Evolutionary conservation across 2,888 invertebrate species (phyloP).

Genomic region (Drosophila cracens): DNA sequence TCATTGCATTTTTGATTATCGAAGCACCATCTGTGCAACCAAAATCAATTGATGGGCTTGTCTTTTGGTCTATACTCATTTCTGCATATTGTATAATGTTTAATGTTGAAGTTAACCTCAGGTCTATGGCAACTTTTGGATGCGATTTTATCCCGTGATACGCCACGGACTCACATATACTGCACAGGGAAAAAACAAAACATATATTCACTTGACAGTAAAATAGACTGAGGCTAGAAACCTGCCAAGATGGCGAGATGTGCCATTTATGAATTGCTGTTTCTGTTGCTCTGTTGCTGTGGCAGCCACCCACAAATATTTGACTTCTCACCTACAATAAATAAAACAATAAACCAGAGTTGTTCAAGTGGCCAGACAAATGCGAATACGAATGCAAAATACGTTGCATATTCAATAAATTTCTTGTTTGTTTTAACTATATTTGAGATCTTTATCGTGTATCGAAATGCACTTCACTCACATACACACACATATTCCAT

Average conservation of each 20-base stretch:
- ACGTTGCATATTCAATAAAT: constrained; percentile 79
- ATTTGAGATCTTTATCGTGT: constrained; percentile 77
- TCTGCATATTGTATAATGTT: constrained; percentile 67
- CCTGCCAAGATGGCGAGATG: constrained; percentile 73
- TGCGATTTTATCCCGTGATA: constrained; percentile 58
- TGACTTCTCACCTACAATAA: constrained; percentile 80
- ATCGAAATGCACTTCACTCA: constrained; percentile 59
- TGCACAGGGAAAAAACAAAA: constrained; percentile 17
- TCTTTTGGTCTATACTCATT: constrained; percentile 32
- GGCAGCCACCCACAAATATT: constrained; percentile 77
- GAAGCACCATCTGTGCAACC: constrained; percentile 28
- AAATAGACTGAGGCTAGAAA: constrained; percentile 69
- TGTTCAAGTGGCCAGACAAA: constrained; percentile 68
- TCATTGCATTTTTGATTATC: constrained; percentile 34
- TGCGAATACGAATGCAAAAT: constrained; percentile 66
- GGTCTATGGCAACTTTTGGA: constrained; percentile 52
- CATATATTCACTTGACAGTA: constrained; percentile 65
- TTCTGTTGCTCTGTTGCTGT: constrained; percentile 29
- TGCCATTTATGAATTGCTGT: constrained; percentile 69
- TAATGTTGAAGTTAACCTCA: constrained; percentile 75
- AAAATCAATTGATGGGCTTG: constrained; percentile 55
- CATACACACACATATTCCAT: constrained; percentile 33
- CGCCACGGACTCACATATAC: constrained; percentile 49
- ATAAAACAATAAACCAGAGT: constrained; percentile 76
- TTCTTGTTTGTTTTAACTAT: constrained; percentile 80